These are phyloP conservation scores for Mechanitis messenoides DNA, from an alignment of 2,888 invertebrate species.

Conservation along the genomic window DNA sequence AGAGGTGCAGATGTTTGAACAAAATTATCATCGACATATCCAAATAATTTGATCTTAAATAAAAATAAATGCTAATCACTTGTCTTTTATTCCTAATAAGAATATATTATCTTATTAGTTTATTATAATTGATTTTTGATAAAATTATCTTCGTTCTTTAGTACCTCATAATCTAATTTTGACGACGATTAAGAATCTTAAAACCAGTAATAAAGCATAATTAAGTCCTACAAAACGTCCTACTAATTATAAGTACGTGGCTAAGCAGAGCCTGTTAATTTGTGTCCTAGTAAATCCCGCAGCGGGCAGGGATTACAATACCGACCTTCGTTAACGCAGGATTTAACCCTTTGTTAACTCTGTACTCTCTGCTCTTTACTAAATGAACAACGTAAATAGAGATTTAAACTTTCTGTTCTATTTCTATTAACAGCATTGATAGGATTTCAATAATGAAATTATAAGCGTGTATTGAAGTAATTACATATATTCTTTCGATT, in stretches of 20 bases:
- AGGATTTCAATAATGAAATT: too few relatives aligned
- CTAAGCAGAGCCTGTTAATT: conserved; percentile 45
- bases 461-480: too few relatives aligned
- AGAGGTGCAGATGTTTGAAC: conserved; percentile 24
- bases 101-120: too few relatives aligned
- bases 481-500: too few relatives aligned
- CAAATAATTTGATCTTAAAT: conserved; percentile 23
- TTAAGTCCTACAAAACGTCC: conserved; percentile 20
- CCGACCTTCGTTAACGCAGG: conserved; percentile 57
- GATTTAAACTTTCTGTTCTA: not conserved
- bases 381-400: conserved; percentile 12
- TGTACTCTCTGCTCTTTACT: conserved; percentile 13
- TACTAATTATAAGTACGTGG: conserved; percentile 28
- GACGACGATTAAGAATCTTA: not conserved
- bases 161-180: not conserved
- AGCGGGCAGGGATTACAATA: conserved; percentile 44
- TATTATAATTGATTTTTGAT: not conserved
- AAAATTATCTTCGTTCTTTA: not conserved
- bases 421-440: not conserved
- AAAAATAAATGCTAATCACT: conserved; percentile 1
- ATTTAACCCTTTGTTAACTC: conserved; percentile 49
- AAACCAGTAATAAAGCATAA: conserved; percentile 14
- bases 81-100: too few relatives aligned
- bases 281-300: conserved; percentile 44
- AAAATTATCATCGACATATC: conserved; percentile 27